Conservation (phyloP, 2,797 vertebrate species). For the Oceanodroma leucorhoa region DNA sequence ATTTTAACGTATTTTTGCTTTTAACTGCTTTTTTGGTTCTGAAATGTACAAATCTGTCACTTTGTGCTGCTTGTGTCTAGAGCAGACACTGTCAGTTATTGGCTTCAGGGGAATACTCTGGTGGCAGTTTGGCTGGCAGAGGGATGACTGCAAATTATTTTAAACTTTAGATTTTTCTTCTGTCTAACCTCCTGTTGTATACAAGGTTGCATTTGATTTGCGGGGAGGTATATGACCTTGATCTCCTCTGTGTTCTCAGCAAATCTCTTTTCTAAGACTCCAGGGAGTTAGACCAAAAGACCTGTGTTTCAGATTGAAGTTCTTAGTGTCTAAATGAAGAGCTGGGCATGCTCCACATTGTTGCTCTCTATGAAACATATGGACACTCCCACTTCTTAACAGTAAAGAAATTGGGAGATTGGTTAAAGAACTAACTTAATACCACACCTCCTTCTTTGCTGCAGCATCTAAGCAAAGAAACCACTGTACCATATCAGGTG, state of each 20-base stretch:
- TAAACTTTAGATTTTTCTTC: neutral
- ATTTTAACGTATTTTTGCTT: neutral
- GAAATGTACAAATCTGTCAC: neutral
- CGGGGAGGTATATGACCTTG: neutral
- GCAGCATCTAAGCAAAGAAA: neutral
- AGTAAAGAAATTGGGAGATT: neutral
- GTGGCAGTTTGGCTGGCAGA: neutral
- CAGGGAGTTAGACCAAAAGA: neutral
- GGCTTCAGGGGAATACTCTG: neutral
- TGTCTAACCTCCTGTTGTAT: neutral
- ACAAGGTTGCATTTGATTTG: neutral
- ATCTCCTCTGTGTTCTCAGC: neutral
- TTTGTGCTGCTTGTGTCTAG: neutral
- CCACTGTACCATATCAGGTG: neutral
- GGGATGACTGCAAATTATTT: neutral
- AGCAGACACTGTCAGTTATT: neutral
- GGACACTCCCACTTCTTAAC: neutral
- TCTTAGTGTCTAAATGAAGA: neutral
- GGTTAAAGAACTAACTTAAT: neutral
- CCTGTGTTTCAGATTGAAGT: neutral
- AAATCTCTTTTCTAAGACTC: neutral
- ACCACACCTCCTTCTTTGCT: neutral
- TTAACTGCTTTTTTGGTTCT: neutral
- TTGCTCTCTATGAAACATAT: neutral
- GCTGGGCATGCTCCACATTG: neutral